Base-by-base conservation (phyloP, 2,797 vertebrate species). In the Acanthurus lineatus region DNA sequence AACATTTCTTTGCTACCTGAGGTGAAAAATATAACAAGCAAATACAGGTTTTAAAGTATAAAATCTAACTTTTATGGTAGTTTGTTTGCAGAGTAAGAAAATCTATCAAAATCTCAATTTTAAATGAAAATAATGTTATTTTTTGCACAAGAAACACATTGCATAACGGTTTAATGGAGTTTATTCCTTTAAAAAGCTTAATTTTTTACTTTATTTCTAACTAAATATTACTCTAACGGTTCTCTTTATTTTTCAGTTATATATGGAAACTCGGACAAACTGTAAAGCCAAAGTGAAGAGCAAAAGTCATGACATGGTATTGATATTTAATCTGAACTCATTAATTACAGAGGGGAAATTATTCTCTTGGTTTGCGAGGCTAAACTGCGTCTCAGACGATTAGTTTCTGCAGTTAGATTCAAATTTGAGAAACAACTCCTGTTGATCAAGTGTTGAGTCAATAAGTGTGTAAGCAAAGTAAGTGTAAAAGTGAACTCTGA, bases 1-100 rank as follows among this genome's bases (percentile, higher is more conserved):
- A 66, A 40, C 9, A 14, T 10, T 0, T 45, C 51, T 69, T 64
- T 71, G 3, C 70, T 10, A 32, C 16, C 32, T 4, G 38, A 69
- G 25, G 19, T 17, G 49, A 40, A 67, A 48, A 35, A 45, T 35
- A 60, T 35, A 69, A 74, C 67, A 70, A 65, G 22, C 61, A n/a
- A 32, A 75, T 11, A 35, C 11, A 17, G 3, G 12, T 6, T 4
- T 44, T 32, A 32, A 48, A 28, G 63, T 72, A n/a, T 49, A 19
- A 38, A 8, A 49, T 32, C 5, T 69, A 45, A 49, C 57, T 3
- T 19, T 32, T 12, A 28, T 14, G 11, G 12, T 3, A 3, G 44
- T 11, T 5, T 35, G 15, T 48, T 47, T 25, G 44, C 25, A 75
- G 17, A 17, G n/a, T 61, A 25, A 80, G 10, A 2, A 28, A 60